Evolutionary conservation across 1,140 invertebrate genomes (phyloP), one percentile per base, ranked within the genome.

Genomic region (Macrotrachela quadricornifera): DNA sequence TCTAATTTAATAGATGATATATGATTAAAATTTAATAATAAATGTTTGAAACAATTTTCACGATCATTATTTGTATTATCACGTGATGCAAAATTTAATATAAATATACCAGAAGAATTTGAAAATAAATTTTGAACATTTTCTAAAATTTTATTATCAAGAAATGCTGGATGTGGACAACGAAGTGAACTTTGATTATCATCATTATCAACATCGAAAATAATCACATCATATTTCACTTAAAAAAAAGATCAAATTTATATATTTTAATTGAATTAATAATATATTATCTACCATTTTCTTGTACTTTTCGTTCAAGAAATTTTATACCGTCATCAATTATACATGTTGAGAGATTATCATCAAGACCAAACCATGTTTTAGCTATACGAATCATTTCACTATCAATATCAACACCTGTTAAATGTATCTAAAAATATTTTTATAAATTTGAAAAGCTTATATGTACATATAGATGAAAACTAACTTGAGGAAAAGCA

Each of bases 181-280:
- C 82, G 85, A 69, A 92, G 78, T 4, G 84, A 85, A 1, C 81
- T 58, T 12, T 74, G 73, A 0, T 71, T 62, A 65, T 90, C 83
- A 70, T 91, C 91, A 62, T 77, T 85, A 68, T 91, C 84, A 12
- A 90, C 80, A 71, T 92, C 86, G 60, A 88, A 80, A 49, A 91
- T 71, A 50, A 94, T 76, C 1, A 78, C 76, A 62, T 80, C 73
- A 60, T 77, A 82, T 58, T 77, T 77, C 2, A 66, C 65, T 55
- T 51, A 30, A 57, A 46, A 13, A 41, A 42, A 46, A 38, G 10
- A 11, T 16, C 12, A 39, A 51, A 46, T 15, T 16, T 36, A 56
- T 14, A 13, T 17, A n/a, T 30, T 10, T 21, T n/a, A 17, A 51
- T 21, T 3, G 15, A 30, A 16, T 46, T 1, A 40, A 53, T 12